Evolutionary conservation across 2,113 vertebrate species (phyloP).

Genomic region (Nansenia antarctica): DNA sequence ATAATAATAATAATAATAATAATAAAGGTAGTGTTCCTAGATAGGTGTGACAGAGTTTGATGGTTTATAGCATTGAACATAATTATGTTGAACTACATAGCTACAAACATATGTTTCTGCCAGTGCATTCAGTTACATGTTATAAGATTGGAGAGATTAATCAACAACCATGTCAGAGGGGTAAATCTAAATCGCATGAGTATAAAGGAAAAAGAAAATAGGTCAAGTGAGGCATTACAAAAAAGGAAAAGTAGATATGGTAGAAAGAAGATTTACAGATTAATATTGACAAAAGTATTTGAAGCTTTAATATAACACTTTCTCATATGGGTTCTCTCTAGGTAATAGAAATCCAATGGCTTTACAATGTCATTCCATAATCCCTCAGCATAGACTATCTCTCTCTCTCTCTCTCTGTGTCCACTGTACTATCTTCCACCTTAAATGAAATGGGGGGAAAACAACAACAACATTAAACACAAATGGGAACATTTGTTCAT

Average conservation of each 20-base stretch:
- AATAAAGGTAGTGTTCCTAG: conserved; percentile 51
- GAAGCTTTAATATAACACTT: conserved; percentile 60
- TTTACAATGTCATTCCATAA: conserved; percentile 57
- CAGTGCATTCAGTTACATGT: conserved; percentile 4
- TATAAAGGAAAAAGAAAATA: conserved; percentile 37
- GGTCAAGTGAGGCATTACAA: conserved; percentile 11
- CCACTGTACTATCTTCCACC: conserved; percentile 60
- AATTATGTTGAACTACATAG: conserved; percentile 38
- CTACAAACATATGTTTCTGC: conserved; percentile 15
- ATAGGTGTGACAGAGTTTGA: conserved; percentile 36
- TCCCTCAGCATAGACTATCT: conserved; percentile 52
- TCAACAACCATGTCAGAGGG: conserved; percentile 15
- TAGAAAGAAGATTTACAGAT: conserved; percentile 54
- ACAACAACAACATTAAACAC: conserved; percentile 48
- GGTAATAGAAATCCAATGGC: conserved; percentile 58
- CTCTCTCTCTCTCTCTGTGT: conserved; percentile 34
- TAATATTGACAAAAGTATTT: conserved; percentile 60
- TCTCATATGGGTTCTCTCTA: conserved; percentile 29
- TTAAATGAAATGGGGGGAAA: conserved; percentile 50
- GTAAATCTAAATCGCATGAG: conserved; percentile 31
- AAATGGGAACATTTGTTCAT: conserved; percentile 34
- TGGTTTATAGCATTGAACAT: conserved; percentile 29
- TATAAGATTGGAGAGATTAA: neutral
- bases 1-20: conserved; percentile 24
- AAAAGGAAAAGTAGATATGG: conserved; percentile 39